Conservation (phyloP, 2,797 vertebrate species). For the Carapus acus region DNA sequence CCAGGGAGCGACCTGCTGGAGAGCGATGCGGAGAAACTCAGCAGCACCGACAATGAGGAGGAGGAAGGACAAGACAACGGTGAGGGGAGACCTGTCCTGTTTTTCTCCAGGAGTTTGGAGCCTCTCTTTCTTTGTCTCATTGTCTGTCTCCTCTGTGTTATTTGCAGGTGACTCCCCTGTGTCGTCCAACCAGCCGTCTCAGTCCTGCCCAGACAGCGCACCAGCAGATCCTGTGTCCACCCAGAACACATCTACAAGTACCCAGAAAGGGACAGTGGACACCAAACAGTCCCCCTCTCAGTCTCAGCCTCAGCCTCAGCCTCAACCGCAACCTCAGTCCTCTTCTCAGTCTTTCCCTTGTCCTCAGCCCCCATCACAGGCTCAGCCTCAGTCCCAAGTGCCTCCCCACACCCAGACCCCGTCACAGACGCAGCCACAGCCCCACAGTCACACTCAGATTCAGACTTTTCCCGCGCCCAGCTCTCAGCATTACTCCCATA, state of each 20-base stretch:
- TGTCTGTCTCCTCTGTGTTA: not conserved
- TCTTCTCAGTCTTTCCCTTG: slow-evolving; percentile 30
- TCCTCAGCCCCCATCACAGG: slow-evolving; percentile 28
- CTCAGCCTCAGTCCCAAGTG: slow-evolving; percentile 32
- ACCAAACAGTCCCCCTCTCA: slow-evolving; percentile 29
- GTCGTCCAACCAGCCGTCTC: slow-evolving; percentile 47
- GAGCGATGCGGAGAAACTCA: slow-evolving; percentile 90
- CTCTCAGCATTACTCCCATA: slow-evolving; percentile 35
- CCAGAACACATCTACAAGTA: slow-evolving; percentile 43
- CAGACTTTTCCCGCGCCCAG: slow-evolving; percentile 42
- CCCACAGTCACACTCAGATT: slow-evolving; percentile 36
- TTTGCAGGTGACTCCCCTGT: slow-evolving; percentile 54
- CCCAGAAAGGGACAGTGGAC: slow-evolving; percentile 39
- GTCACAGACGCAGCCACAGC: slow-evolving; percentile 36
- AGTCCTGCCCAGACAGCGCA: slow-evolving; percentile 43
- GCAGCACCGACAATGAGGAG: slow-evolving; percentile 93
- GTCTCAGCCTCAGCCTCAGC: slow-evolving; percentile 41
- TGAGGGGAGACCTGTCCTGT: slow-evolving; percentile 47
- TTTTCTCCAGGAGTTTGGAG: not conserved
- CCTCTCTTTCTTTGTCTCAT: not conserved
- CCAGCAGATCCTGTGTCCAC: slow-evolving; percentile 30
- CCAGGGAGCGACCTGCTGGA: slow-evolving; percentile 78
- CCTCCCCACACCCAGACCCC: slow-evolving; percentile 35
- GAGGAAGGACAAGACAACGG: slow-evolving; percentile 79
- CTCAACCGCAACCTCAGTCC: slow-evolving; percentile 35